Conservation (phyloP, 2,113 vertebrate species). For the Cranoglanis bouderius region DNA sequence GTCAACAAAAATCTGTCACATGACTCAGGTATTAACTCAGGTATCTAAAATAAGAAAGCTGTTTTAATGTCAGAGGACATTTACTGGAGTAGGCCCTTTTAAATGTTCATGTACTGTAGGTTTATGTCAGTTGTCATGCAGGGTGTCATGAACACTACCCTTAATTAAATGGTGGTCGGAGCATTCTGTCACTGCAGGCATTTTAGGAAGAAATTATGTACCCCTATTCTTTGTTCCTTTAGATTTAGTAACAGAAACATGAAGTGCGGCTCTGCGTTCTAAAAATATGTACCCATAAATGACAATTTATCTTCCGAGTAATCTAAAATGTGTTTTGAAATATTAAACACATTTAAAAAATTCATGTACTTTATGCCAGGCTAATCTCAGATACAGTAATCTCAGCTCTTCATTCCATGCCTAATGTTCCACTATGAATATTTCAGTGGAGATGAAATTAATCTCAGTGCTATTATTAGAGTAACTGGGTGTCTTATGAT, state of each 20-base stretch:
- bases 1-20: neutral
- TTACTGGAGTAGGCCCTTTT: neutral
- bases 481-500: constrained; percentile 30
- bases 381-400: constrained; percentile 52
- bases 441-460: constrained; percentile 72
- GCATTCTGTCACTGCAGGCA: neutral
- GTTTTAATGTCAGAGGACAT: neutral
- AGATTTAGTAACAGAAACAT: neutral
- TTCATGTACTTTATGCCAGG: constrained; percentile 38
- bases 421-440: constrained; percentile 70
- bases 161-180: neutral
- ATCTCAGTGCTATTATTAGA: constrained; percentile 60
- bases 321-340: constrained; percentile 65
- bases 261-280: neutral
- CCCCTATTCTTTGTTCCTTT: neutral
- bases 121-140: neutral
- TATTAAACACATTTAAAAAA: constrained; percentile 60
- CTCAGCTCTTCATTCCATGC: constrained; percentile 64
- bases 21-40: neutral
- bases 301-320: constrained; percentile 60
- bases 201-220: neutral
- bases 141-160: neutral
- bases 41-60: neutral
- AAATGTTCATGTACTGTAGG: neutral
- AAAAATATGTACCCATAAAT: constrained; percentile 19